Percentiles rank a stretch among this genome's conserved stretches.
phyloP scores from a whole-genome alignment of 2,797 vertebrate genomes.

The Apogon hyalosoma region DNA sequence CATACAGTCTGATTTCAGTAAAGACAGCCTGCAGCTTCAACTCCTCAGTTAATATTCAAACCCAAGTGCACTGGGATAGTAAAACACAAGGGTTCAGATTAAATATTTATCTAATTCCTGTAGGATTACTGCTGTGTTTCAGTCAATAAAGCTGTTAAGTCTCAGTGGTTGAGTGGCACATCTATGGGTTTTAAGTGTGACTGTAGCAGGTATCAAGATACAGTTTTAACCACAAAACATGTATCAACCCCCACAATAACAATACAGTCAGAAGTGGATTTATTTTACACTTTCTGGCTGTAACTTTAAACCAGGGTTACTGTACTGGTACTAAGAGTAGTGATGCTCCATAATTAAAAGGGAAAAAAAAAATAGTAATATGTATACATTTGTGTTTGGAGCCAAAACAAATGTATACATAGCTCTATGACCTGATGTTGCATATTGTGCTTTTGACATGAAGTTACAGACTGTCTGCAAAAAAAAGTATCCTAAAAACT shows the following conservation, averaged over 20 bases:
- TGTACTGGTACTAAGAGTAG: too few species aligned
- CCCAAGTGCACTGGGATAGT: constrained; percentile 26
- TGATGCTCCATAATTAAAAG: too few species aligned
- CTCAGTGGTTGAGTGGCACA: constrained; percentile 4
- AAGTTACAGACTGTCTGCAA: too few species aligned
- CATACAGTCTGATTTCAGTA: constrained; percentile 39
- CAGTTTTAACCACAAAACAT: neutral
- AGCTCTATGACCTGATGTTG: too few species aligned
- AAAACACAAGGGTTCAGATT: constrained; percentile 37
- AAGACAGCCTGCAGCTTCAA: constrained; percentile 32
- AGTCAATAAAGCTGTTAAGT: constrained; percentile 59
- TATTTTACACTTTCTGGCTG: neutral
- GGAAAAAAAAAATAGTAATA: too few species aligned
- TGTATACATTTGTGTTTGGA: too few species aligned
- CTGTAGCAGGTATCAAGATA: neutral
- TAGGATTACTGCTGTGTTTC: constrained; percentile 34
- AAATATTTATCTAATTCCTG: constrained; percentile 59
- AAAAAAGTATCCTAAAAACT: too few species aligned
- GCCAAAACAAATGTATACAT: too few species aligned
- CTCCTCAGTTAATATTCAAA: constrained; percentile 68
- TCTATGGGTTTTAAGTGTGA: constrained; percentile 27
- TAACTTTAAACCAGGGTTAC: neutral
- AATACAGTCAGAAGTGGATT: constrained; percentile 1
- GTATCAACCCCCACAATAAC: neutral
- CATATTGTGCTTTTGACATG: too few species aligned